A percentile compares a stretch with the other conserved stretches of the same genome.
Conservation (phyloP, 2,888 invertebrate genomes). For the Brenthis ino region DNA sequence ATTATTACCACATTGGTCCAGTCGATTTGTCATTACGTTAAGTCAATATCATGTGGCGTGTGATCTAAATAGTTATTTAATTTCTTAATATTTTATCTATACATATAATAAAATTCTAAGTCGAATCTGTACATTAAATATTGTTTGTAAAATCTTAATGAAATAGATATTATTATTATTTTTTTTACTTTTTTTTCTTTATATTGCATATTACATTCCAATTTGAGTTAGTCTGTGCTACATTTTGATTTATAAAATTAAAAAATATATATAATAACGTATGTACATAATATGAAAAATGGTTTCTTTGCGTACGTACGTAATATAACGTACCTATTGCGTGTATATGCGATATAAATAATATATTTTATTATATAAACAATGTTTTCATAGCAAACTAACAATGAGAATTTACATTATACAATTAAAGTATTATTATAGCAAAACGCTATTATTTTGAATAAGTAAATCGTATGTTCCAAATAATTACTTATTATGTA, state of each 20-base stretch:
- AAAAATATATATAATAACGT: no score
- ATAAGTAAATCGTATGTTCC: background rate
- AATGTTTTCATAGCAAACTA: background rate
- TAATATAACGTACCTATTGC: background rate
- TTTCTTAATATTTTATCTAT: background rate
- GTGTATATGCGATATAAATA: no score
- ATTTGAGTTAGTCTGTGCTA: no score
- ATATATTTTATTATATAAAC: no score
- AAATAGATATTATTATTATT: no score
- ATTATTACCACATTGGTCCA: background rate
- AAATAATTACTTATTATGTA: background rate
- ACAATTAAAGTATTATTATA: constrained; percentile 4
- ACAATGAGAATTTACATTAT: background rate
- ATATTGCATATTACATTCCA: background rate
- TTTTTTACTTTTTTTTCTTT: no score
- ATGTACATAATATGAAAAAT: no score
- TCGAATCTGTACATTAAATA: no score
- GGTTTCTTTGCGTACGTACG: background rate
- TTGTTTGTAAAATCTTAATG: no score
- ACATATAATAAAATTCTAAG: no score
- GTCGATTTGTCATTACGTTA: background rate
- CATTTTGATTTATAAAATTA: no score
- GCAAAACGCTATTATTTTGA: background rate
- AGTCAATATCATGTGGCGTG: background rate
- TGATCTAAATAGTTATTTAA: constrained; percentile 1